These are phyloP conservation scores for Pachypeltis micranthus DNA, from an alignment of 1,140 invertebrate species.

Conservation along the genomic window DNA sequence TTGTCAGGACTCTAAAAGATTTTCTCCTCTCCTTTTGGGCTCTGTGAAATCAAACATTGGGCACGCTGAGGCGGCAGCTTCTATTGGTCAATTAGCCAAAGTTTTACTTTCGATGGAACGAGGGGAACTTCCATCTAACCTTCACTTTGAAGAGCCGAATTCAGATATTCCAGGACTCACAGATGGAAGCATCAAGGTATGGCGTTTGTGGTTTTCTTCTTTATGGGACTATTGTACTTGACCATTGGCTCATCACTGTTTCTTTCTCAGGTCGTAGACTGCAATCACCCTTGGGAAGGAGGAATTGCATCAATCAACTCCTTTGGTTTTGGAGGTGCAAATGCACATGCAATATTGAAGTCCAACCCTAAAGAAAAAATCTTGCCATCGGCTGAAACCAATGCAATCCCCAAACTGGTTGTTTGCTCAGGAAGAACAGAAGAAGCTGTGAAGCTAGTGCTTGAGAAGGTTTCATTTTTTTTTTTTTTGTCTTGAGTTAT, in stretches of 20 bases:
- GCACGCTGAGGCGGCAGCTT: slow-evolving; percentile 88
- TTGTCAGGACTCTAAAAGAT: slow-evolving; percentile 71
- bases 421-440: slow-evolving; percentile 73
- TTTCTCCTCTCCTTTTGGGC: slow-evolving; percentile 72
- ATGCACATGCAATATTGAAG: slow-evolving; percentile 78
- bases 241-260: too few relatives aligned
- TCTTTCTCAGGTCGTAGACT: slow-evolving; percentile 53
- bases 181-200: slow-evolving; percentile 70
- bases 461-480: slow-evolving; percentile 42
- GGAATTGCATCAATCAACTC: slow-evolving; percentile 81
- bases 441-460: slow-evolving; percentile 51
- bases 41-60: slow-evolving; percentile 98
- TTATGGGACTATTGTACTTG: too few relatives aligned
- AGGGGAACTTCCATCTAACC: slow-evolving; percentile 73
- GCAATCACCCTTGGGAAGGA: slow-evolving; percentile 66
- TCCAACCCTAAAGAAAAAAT: slow-evolving; percentile 62
- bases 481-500: too few relatives aligned
- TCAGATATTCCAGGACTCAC: slow-evolving; percentile 72
- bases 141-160: slow-evolving; percentile 82
- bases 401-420: slow-evolving; percentile 52
- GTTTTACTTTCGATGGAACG: slow-evolving; percentile 82
- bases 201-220: too few relatives aligned
- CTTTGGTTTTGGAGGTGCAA: slow-evolving; percentile 95
- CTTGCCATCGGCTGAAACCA: slow-evolving; percentile 36
- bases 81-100: slow-evolving; percentile 79